A percentile compares a stretch with the other conserved stretches of the same genome.
phyloP scores from a whole-genome alignment of 2,113 vertebrate genomes.

The Probosciger aterrimus region DNA sequence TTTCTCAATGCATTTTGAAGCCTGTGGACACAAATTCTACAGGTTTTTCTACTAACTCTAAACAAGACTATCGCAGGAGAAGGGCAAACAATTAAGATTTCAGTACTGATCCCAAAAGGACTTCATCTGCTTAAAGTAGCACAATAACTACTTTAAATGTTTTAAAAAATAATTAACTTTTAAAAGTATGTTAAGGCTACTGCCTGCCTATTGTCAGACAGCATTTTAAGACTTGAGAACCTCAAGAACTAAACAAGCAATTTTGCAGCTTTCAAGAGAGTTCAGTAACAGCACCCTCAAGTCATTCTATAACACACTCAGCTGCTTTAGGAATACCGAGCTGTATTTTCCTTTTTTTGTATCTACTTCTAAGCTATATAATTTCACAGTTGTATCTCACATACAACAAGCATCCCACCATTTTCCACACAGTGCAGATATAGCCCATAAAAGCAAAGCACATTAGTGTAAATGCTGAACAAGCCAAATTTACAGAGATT shows the following conservation, averaged over 20 bases:
- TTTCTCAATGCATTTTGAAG: background rate
- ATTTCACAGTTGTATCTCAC: background rate
- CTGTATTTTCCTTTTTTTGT: background rate
- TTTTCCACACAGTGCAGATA: background rate
- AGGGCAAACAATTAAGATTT: background rate
- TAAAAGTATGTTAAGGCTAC: background rate
- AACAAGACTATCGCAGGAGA: background rate
- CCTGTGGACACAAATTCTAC: background rate
- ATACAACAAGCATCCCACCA: background rate
- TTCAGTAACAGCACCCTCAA: background rate
- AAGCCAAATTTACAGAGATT: background rate
- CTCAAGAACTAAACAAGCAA: background rate
- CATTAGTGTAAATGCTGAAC: background rate
- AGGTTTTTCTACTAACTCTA: background rate
- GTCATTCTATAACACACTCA: background rate
- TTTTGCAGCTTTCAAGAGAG: background rate
- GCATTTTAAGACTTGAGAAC: background rate
- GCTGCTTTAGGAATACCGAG: background rate
- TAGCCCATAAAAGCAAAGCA: constrained; percentile 11
- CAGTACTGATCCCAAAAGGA: background rate
- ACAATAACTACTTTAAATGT: background rate
- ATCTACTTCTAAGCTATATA: background rate
- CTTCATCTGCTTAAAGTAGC: background rate
- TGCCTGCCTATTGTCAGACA: background rate
- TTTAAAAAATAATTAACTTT: background rate